Conservation (phyloP, 2,113 vertebrate species). For the Pseudopodoces humilis region DNA sequence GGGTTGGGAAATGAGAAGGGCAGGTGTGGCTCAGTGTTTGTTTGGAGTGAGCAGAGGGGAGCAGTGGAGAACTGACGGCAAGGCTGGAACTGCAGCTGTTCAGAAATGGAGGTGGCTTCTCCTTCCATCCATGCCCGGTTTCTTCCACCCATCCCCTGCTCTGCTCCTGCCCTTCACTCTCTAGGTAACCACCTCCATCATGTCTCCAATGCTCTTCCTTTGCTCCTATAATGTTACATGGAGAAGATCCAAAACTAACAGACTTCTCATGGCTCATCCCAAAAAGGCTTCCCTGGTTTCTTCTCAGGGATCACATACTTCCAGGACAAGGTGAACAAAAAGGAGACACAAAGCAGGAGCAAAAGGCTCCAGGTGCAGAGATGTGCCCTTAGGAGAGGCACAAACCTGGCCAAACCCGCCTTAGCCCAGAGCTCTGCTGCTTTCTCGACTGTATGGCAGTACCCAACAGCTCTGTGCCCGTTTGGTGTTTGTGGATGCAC, state of each 20-base stretch:
- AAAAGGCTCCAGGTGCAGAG: neutral
- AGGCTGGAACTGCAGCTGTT: neutral
- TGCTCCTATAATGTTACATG: accelerated
- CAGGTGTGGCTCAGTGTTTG: neutral
- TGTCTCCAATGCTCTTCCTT: neutral
- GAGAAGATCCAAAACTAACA: neutral
- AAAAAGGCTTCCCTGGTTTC: neutral
- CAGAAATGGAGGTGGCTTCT: neutral
- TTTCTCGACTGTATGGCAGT: neutral
- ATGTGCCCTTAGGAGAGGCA: neutral
- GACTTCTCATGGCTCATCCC: neutral
- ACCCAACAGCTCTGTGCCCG: neutral
- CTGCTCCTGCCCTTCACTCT: neutral
- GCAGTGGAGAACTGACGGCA: accelerated
- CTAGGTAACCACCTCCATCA: neutral
- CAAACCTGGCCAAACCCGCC: neutral
- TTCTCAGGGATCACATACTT: neutral
- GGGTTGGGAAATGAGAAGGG: neutral
- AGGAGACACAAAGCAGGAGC: neutral
- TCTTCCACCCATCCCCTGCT: neutral
- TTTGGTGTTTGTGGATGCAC: neutral
- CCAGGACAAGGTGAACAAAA: neutral
- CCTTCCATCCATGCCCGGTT: accelerated
- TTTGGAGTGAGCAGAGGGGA: accelerated
- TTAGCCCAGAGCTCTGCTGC: neutral